phyloP scores from a whole-genome alignment of 2,797 vertebrate species.

The Amazonetta brasiliensis region DNA sequence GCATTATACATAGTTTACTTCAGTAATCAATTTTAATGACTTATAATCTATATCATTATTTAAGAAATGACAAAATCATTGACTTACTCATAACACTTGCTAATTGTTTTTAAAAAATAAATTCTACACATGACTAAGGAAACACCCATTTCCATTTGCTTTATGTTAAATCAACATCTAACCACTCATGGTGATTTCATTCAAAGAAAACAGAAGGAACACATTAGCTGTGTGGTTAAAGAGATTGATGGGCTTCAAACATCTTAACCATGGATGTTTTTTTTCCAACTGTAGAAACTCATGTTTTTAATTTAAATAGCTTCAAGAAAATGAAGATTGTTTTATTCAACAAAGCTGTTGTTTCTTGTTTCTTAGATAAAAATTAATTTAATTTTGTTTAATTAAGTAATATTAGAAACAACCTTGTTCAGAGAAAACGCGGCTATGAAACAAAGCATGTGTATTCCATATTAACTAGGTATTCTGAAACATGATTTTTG shows the following conservation, averaged over 20 bases:
- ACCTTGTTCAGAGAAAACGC: conserved; percentile 56
- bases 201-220: conserved; percentile 87
- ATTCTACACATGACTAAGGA: conserved; percentile 80
- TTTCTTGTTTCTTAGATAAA: conserved; percentile 73
- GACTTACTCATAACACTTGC: conserved; percentile 76
- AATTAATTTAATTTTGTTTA: conserved; percentile 75
- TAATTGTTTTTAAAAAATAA: conserved; percentile 84
- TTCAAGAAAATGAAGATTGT: conserved; percentile 77
- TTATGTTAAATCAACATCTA: conserved; percentile 89
- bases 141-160: conserved; percentile 87
- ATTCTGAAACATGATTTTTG: conserved; percentile 19
- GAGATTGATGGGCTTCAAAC: conserved; percentile 87
- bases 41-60: conserved; percentile 73
- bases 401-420: conserved; percentile 67
- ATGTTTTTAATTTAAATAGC: conserved; percentile 85
- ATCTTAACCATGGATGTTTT: conserved; percentile 82
- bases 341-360: conserved; percentile 73
- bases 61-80: conserved; percentile 77
- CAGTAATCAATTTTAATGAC: conserved; percentile 74
- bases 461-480: not conserved
- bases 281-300: conserved; percentile 79
- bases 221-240: conserved; percentile 84
- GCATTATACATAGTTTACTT: conserved; percentile 66
- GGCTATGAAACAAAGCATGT: conserved; percentile 35
- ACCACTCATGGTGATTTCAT: conserved; percentile 85